A percentile compares a stretch with the other conserved stretches of the same genome.
Conservation (phyloP, 2,888 invertebrate species). For the Lycia hirtaria region DNA sequence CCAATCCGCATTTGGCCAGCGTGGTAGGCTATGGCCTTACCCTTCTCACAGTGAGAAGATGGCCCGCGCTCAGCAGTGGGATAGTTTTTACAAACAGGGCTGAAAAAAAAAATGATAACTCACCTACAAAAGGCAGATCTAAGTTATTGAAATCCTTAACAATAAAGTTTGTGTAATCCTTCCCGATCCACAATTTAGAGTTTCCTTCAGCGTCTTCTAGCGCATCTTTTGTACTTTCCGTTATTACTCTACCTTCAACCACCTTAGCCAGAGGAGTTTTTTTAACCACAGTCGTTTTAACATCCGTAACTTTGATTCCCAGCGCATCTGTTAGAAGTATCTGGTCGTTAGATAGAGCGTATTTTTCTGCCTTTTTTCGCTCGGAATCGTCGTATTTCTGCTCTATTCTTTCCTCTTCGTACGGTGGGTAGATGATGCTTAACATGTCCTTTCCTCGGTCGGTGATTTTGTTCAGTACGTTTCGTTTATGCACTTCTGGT, state of each 20-base stretch:
- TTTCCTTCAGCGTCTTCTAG: conserved; percentile 86
- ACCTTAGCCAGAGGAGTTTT: conserved; percentile 74
- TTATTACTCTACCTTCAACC: conserved; percentile 70
- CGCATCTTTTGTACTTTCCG: conserved; percentile 66
- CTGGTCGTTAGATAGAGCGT: conserved; percentile 74
- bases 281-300: conserved; percentile 53
- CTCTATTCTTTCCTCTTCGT: conserved; percentile 73
- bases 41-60: no score
- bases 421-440: conserved; percentile 76
- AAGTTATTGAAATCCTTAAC: conserved; percentile 97
- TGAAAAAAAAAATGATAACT: no score
- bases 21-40: no score
- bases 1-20: no score
- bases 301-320: conserved; percentile 47
- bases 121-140: conserved; percentile 91
- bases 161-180: conserved; percentile 98
- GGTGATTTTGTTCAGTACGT: conserved; percentile 76
- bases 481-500: conserved; percentile 67
- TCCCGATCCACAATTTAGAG: conserved; percentile 97
- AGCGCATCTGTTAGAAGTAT: conserved; percentile 60
- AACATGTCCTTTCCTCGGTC: conserved; percentile 78
- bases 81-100: no score
- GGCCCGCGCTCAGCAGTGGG: no score
- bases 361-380: conserved; percentile 78
- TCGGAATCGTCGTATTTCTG: conserved; percentile 77